Conservation (phyloP, 2,113 vertebrate species). For the Corapipo altera region DNA sequence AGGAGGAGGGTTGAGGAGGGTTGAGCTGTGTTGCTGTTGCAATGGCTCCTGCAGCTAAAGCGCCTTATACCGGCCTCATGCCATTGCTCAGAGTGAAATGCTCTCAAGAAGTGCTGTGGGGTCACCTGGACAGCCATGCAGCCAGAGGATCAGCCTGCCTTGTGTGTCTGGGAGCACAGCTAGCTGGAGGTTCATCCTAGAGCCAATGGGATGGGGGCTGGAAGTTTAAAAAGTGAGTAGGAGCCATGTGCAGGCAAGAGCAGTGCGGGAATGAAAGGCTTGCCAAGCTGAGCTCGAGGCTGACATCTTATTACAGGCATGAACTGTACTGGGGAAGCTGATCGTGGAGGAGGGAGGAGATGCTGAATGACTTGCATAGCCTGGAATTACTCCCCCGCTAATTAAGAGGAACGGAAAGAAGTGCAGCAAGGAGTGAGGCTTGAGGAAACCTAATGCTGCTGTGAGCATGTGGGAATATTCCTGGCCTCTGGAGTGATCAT, state of each 20-base stretch:
- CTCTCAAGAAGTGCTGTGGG: background rate
- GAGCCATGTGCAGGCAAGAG: background rate
- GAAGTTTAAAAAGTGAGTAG: background rate
- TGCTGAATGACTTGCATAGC: background rate
- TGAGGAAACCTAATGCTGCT: conserved; percentile 9
- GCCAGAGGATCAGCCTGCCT: background rate
- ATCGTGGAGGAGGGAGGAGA: background rate
- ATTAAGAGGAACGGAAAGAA: background rate
- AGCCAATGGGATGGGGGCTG: background rate
- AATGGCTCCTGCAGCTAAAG: background rate
- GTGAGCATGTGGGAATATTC: background rate
- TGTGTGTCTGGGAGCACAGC: background rate
- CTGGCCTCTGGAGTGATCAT: background rate
- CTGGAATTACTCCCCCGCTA: conserved; percentile 10
- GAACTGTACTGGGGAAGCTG: conserved; percentile 15
- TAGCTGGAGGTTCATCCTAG: background rate
- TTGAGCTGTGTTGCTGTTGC: background rate
- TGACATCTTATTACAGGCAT: background rate
- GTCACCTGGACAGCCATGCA: background rate
- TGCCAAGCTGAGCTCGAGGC: background rate
- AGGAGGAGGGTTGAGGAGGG: background rate
- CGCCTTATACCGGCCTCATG: fast-evolving
- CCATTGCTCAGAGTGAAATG: background rate
- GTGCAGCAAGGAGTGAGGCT: background rate
- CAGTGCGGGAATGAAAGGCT: background rate